phyloP scores from a whole-genome alignment of 2,797 vertebrate species.

The Artibeus lituratus region DNA sequence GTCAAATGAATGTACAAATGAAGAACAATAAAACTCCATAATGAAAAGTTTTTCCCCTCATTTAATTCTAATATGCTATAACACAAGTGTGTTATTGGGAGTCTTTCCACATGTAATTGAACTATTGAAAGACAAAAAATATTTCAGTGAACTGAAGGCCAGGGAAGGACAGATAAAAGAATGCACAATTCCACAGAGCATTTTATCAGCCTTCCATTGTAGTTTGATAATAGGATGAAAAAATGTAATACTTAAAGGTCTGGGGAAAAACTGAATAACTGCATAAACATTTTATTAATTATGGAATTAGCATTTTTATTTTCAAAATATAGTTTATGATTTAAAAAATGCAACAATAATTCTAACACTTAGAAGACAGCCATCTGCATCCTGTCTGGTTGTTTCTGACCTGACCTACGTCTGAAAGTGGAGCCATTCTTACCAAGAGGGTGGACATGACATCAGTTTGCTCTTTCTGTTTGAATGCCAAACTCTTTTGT shows the following conservation, averaged over 20 bases:
- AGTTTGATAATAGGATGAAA: constrained; percentile 73
- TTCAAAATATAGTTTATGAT: constrained; percentile 69
- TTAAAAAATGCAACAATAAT: constrained; percentile 46
- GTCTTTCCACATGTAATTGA: constrained; percentile 81
- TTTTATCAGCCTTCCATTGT: constrained; percentile 82
- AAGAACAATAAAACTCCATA: constrained; percentile 79
- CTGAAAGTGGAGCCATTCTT: neutral
- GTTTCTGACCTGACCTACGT: constrained; percentile 34
- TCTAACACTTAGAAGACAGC: constrained; percentile 31
- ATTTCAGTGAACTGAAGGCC: constrained; percentile 78
- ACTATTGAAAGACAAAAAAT: constrained; percentile 69
- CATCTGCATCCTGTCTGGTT: neutral
- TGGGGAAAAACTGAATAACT: constrained; percentile 73
- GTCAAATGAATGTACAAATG: constrained; percentile 79
- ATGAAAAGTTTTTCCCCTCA: constrained; percentile 79
- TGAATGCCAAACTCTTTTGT: constrained; percentile 48
- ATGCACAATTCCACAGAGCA: constrained; percentile 76
- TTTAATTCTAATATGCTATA: constrained; percentile 80
- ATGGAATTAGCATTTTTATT: constrained; percentile 66
- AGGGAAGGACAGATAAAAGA: constrained; percentile 83
- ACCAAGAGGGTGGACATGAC: neutral
- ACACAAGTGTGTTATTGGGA: constrained; percentile 78
- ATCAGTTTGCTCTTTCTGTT: constrained; percentile 29
- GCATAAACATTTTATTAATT: constrained; percentile 79
- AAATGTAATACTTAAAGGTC: constrained; percentile 71